phyloP scores from a whole-genome alignment of 1,140 invertebrate species.

The Drosophila sechellia region DNA sequence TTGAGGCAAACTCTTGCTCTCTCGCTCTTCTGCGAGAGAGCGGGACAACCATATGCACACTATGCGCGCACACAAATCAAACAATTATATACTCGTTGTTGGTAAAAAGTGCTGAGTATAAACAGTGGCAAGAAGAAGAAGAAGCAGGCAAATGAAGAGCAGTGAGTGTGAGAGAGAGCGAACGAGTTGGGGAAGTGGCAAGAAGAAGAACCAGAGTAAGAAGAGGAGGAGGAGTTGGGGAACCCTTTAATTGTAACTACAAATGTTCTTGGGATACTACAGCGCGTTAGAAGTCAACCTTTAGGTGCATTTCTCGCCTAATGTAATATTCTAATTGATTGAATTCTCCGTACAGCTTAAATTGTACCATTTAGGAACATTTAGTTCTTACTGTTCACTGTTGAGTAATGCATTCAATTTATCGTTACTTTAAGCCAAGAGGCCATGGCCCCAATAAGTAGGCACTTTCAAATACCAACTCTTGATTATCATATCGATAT shows the following conservation, averaged over 20 bases:
- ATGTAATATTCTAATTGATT: slow-evolving; percentile 14
- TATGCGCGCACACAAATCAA: slow-evolving; percentile 65
- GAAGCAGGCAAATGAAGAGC: background rate
- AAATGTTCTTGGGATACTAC: slow-evolving; percentile 12
- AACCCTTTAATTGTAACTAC: slow-evolving; percentile 20
- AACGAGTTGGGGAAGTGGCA: slow-evolving; percentile 1
- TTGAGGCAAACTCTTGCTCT: slow-evolving; percentile 23
- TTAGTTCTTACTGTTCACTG: background rate
- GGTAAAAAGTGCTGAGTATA: slow-evolving; percentile 10
- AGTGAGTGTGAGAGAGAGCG: slow-evolving; percentile 49
- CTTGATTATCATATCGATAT: background rate
- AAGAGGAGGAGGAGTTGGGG: slow-evolving; percentile 5
- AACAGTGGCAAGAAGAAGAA: slow-evolving; percentile 49
- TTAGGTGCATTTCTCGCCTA: slow-evolving; percentile 14
- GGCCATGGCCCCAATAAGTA: slow-evolving; percentile 16
- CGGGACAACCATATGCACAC: slow-evolving; percentile 36
- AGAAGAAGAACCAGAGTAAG: background rate
- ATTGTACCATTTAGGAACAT: background rate
- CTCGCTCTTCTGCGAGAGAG: slow-evolving; percentile 39
- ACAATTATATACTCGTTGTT: slow-evolving; percentile 62
- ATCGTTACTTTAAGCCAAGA: background rate
- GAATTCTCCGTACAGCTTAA: background rate
- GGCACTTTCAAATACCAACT: slow-evolving; percentile 11
- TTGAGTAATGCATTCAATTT: background rate
- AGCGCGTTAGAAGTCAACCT: slow-evolving; percentile 31